phyloP scores from a whole-genome alignment of 2,113 vertebrate genomes.

The Colinus virginianus region DNA sequence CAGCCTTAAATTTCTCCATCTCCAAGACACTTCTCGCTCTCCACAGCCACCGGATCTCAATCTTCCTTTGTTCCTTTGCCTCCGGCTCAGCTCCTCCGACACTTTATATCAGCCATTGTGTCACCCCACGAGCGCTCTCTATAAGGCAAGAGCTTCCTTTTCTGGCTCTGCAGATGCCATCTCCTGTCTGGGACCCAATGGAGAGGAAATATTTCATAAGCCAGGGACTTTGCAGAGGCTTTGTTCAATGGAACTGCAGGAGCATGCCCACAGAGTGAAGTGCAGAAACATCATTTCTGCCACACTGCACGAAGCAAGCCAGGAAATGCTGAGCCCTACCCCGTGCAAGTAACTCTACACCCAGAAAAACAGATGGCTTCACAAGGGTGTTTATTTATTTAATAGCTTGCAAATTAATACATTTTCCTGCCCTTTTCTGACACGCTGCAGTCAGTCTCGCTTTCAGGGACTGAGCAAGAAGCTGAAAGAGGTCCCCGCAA shows the following conservation, averaged over 20 bases:
- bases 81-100: conserved; percentile 40
- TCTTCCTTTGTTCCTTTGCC: conserved; percentile 61
- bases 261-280: not conserved
- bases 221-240: conserved; percentile 43
- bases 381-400: conserved; percentile 56
- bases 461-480: not conserved
- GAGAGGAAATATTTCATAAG: conserved; percentile 67
- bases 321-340: conserved; percentile 46
- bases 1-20: conserved; percentile 96
- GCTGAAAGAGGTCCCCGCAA: not conserved
- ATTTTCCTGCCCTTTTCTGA: conserved; percentile 34
- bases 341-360: conserved; percentile 55
- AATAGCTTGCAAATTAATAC: conserved; percentile 46
- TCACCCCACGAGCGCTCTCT: conserved; percentile 79
- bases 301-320: conserved; percentile 27
- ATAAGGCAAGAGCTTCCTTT: conserved; percentile 86
- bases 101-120: conserved; percentile 76
- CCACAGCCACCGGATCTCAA: not conserved
- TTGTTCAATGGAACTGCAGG: conserved; percentile 26
- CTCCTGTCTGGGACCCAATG: conserved; percentile 32
- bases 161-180: conserved; percentile 78
- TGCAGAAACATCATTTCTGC: not conserved
- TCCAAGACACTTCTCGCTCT: not conserved
- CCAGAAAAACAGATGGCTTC: conserved; percentile 59
- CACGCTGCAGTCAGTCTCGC: not conserved